A percentile compares a stretch with the other conserved stretches of the same genome.
Conservation (phyloP, 2,797 vertebrate species). For the Remorina albescens region DNA sequence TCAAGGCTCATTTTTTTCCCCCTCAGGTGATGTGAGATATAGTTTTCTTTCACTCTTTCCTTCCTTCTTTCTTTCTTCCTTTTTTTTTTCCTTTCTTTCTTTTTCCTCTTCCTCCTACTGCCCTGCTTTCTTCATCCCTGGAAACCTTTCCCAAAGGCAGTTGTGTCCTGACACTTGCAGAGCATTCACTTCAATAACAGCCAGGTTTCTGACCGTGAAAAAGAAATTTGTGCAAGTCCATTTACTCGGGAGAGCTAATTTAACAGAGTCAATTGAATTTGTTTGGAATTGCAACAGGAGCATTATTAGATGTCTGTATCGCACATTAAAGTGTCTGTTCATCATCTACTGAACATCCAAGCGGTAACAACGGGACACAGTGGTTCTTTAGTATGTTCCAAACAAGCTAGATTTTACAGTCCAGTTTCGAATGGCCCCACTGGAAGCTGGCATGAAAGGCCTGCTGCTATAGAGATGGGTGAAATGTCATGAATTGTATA, state of each 20-base stretch:
- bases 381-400: neutral
- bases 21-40: conserved; percentile 42
- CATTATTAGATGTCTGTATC: conserved; percentile 25
- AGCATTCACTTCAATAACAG: conserved; percentile 27
- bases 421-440: neutral
- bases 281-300: conserved; percentile 34
- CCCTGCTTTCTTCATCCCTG: conserved; percentile 23
- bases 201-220: conserved; percentile 10
- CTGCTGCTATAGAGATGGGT: neutral
- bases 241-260: conserved; percentile 26
- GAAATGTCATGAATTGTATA: neutral
- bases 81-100: neutral
- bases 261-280: conserved; percentile 19
- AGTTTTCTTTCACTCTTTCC: conserved; percentile 18
- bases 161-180: conserved; percentile 33
- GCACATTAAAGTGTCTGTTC: neutral
- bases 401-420: neutral
- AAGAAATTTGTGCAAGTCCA: conserved; percentile 37
- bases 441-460: neutral
- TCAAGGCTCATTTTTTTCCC: conserved; percentile 26
- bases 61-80: neutral
- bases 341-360: conserved; percentile 2
- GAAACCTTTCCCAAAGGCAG: conserved; percentile 52
- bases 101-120: conserved; percentile 9
- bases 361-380: neutral